Evolutionary conservation across 2,113 vertebrate genomes (phyloP).

Genomic region (Glaucidium brasilianum): DNA sequence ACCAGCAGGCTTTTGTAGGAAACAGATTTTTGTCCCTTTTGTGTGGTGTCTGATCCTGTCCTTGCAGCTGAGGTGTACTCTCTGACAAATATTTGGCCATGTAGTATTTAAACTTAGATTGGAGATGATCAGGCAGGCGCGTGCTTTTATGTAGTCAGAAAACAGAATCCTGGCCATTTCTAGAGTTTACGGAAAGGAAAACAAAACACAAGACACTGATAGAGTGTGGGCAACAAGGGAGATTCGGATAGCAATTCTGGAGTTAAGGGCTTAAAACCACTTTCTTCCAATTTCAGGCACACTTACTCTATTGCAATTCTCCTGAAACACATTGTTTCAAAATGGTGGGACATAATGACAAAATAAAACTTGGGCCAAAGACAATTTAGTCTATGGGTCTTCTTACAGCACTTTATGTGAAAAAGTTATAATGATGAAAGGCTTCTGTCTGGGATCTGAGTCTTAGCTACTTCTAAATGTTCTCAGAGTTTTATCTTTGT

Average conservation of each 20-base stretch:
- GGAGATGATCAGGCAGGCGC: neutral
- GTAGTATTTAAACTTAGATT: neutral
- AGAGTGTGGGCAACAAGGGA: neutral
- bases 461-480: neutral
- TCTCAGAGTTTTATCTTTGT: neutral
- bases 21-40: neutral
- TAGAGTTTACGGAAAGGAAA: neutral
- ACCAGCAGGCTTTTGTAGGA: neutral
- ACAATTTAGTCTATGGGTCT: neutral
- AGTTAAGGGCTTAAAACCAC: neutral
- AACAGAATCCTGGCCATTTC: neutral
- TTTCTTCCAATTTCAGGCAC: neutral
- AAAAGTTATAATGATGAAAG: neutral
- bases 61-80: fast-evolving
- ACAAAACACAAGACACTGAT: neutral
- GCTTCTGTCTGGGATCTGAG: neutral
- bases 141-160: neutral
- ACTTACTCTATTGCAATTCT: neutral
- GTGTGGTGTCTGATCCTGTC: neutral
- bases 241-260: neutral
- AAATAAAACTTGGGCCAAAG: neutral
- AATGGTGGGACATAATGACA: fast-evolving
- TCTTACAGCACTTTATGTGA: neutral
- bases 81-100: neutral
- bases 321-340: neutral